Evolutionary conservation across 53 echinoderm and acorn worm genomes (phyloP), one percentile per base, ranked within the genome.

Genomic region (Pentamera pediparva): DNA sequence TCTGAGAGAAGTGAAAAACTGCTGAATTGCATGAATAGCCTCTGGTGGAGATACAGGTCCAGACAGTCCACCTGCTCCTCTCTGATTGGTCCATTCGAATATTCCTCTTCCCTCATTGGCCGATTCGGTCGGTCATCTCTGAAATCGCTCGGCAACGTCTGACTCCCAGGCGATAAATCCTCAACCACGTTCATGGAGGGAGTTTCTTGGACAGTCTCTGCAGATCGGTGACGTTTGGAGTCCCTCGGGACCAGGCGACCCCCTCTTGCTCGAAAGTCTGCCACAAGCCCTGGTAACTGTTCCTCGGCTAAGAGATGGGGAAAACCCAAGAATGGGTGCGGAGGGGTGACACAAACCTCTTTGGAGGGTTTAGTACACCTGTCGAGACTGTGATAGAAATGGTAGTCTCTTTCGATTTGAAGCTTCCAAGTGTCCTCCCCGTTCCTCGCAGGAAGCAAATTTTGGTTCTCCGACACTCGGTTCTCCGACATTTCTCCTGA

Each of bases 231-330:
- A 55, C 28, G 55, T 55, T 4, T 55, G 21, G 55, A 28, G 21
- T 35, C 17, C 21, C 63, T 84, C 13, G 80, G 83, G 32, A 75
- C 50, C 53, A 85, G 80, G 12, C 91, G 88, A 10, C 98, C 92
- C 21, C 98, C 98, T 0, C 86, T 87, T 49, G 92, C 98, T 37
- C 98, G 75, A 65, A 92, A 98, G 69, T 98, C 91, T 10, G 92
- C 86, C 29, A 98, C 38, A 13, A 92, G 83, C 47, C 78, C 60
- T 26, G 47, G 76, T 17, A 79, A 77, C 18, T 83, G 60, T 21
- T 92, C 88, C n/a, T 92, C 83, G 5, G 45, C 58, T 15, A 69
- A 79, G 30, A 79, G 74, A 28, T 77, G 73, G 1, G 91, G 87
- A 1, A 84, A 61, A 71, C 77, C 83, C 0, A 80, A 79, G 53